Evolutionary conservation across 2,888 invertebrate species (phyloP), one percentile per base, ranked within the genome.

Genomic region (Andrena marginata): DNA sequence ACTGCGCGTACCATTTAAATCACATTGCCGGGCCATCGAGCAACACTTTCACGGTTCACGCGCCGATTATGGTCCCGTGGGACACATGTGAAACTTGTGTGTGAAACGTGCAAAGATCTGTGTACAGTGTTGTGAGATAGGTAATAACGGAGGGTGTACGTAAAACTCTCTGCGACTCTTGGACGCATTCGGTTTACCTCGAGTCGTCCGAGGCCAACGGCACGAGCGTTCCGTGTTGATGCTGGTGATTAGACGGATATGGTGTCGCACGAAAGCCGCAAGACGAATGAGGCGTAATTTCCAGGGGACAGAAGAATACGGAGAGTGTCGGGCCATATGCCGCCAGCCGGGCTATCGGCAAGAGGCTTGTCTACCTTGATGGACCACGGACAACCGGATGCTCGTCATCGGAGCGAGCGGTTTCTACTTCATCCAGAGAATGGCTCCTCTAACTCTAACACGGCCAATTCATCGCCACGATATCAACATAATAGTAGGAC

Each of bases 371-470:
- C 92, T 93, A 93, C 90, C 91, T 94, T 94, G 92, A 94, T 94
- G 94, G 94, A 94, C 93, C 93, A 93, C 93, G 93, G 94, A 93
- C 93, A 94, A 92, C 93, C 93, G 72, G 94, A 94, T 90, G 93
- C 94, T 94, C 94, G 94, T 93, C 93, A 93, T 93, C 93, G 93
- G 92, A 93, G 91, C 93, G 93, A 94, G 94, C 94, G 92, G 79
- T 93, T 92, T 89, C 76, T 92, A 90, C 89, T 91, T 68, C 93
- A 92, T 85, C 87, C 93, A 86, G 93, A 94, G 92, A 94, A 94
- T 94, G 94, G 93, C 91, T 92, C 92, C 86, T 90, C 91, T 87
- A 90, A 92, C 82, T 85, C 90, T 42, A 92, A 90, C 88, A 91
- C 91, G 72, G 87, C 90, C 67, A 91, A 89, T 33, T 93, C 92